A percentile compares a stretch with the other conserved stretches of the same genome.
Evolutionary conservation across 2,113 vertebrate genomes (phyloP).

Genomic region (Nycticebus coucang): DNA sequence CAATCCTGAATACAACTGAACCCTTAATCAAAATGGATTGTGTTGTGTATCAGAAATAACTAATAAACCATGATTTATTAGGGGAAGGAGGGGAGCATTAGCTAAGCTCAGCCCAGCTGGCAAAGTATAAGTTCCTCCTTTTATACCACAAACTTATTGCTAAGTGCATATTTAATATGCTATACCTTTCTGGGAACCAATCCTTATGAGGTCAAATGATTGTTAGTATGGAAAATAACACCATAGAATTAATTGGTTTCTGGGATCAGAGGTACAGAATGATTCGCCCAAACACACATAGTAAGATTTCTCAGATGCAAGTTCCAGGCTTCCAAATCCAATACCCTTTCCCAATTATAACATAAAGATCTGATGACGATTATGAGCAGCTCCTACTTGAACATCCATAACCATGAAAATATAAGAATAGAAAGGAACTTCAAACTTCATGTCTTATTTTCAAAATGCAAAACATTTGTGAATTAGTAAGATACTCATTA

Average conservation of each 20-base stretch:
- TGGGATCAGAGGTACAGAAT: background rate
- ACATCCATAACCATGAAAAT: background rate
- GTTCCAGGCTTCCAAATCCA: background rate
- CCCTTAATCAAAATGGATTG: background rate
- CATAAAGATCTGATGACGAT: background rate
- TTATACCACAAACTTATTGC: background rate
- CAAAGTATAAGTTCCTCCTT: background rate
- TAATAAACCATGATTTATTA: background rate
- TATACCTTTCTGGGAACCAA: too few species aligned
- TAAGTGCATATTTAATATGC: background rate
- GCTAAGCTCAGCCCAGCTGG: background rate
- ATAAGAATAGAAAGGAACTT: background rate
- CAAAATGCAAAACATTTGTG: background rate
- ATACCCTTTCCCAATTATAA: background rate
- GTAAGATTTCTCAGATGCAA: background rate
- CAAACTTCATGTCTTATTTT: background rate
- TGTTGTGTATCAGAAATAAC: background rate
- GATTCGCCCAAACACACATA: background rate
- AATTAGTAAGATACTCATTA: background rate
- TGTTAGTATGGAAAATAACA: background rate
- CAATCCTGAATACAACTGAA: background rate
- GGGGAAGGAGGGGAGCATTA: background rate
- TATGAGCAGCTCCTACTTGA: background rate
- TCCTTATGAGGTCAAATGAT: background rate
- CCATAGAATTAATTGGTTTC: background rate